Base-by-base conservation (phyloP, 2,113 vertebrate genomes). In the Vidua macroura region DNA sequence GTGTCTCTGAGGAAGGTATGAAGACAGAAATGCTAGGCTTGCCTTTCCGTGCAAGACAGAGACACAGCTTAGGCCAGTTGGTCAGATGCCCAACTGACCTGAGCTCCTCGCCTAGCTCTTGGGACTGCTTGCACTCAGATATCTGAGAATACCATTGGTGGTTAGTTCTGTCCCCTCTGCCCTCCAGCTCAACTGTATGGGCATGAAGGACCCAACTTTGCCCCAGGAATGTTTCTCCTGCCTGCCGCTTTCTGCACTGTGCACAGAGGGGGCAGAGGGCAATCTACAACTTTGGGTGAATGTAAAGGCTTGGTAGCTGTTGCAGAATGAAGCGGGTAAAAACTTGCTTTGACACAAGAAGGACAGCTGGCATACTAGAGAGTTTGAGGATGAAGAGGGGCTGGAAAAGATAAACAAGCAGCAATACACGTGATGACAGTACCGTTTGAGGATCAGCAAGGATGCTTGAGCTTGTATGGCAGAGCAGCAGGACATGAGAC, bases 171-270 rank as follows among this genome's bases (percentile, higher is more conserved):
- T 44, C 10, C 23, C 23, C 17, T 78, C 31, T 63, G 60, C 22
- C 10, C 37, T 74, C 27, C 46, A 62, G 6, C 9, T 31, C 48
- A 24, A 10, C 10, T 2, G 5, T 1, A 6, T 19, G 19, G 39
- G 9, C 4, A 5, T 7, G 31, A 79, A 48, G 7, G 3, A 4
- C 9, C 8, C 6, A 1, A 4, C 2, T 8, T 2, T 2, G 15
- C 11, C 27, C 5, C 18, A 56, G 30, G 5, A 5, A 28, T 11
- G 8, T 10, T 56, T 43, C 5, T 86, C 1, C 12, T 63, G 28
- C 53, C 21, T 41, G 25, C 24, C 37, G 7, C 24, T 52, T 37
- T 84, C 74, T 82, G 46, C 43, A n/a, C 7, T 4, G 19, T 21
- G 20, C 13, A 28, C 28, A 16, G 24, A 74, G 13, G 7, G 10